phyloP scores from a whole-genome alignment of 2,888 invertebrate species.

The Ophion slaviceki region DNA sequence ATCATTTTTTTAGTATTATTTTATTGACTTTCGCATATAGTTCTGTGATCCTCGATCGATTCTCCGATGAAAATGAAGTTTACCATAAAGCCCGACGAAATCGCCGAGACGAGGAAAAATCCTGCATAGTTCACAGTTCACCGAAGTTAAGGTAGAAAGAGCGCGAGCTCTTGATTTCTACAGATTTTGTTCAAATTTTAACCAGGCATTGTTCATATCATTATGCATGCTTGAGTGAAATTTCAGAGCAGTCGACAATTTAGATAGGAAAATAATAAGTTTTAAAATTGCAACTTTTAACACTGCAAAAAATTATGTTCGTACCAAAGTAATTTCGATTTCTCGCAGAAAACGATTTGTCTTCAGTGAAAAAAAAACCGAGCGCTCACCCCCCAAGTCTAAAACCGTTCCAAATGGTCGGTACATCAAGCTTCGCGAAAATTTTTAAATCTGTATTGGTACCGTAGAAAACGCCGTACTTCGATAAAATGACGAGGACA shows the following conservation, averaged over 20 bases:
- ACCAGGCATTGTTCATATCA: no score
- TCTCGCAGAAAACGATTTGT: not conserved
- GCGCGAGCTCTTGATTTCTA: no score
- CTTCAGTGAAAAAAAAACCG: not conserved
- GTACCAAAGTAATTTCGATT: not conserved
- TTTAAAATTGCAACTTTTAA: no score
- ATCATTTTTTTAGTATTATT: conserved; percentile 27
- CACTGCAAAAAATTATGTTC: not conserved
- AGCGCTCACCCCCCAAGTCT: not conserved
- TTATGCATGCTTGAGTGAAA: no score
- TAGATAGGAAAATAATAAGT: no score
- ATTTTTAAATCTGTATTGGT: no score
- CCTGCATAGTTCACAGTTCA: not conserved
- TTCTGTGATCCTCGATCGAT: conserved; percentile 42
- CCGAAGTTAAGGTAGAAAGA: not conserved
- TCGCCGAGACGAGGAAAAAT: conserved; percentile 11
- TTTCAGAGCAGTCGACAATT: no score
- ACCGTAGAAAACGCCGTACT: no score
- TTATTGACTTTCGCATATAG: conserved; percentile 13
- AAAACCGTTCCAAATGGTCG: no score
- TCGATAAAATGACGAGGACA: no score
- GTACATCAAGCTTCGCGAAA: no score
- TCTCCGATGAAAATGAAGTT: conserved; percentile 31
- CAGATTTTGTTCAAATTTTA: no score
- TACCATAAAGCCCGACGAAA: conserved; percentile 25